A percentile compares a stretch with the other conserved stretches of the same genome.
phyloP scores from a whole-genome alignment of 2,888 invertebrate genomes.

The Physocephala rufipes region DNA sequence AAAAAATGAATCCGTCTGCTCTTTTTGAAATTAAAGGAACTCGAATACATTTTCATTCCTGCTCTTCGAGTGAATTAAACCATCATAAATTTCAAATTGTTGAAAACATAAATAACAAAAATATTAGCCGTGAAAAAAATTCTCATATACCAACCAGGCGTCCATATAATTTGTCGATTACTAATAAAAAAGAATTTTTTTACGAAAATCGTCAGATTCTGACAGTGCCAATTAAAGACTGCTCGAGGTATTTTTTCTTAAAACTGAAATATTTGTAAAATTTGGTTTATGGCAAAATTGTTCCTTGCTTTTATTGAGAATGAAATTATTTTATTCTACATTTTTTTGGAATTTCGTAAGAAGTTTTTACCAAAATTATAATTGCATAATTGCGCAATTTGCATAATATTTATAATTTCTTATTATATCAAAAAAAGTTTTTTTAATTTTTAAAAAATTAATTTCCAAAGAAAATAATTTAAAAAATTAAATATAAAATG shows the following conservation, averaged over 20 bases:
- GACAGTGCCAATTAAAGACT: constrained; percentile 53
- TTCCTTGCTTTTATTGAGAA: no score
- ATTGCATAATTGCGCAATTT: no score
- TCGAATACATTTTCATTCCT: not conserved
- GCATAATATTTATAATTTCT: no score
- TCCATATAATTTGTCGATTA: constrained; percentile 37
- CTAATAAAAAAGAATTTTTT: constrained; percentile 28
- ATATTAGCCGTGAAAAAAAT: constrained; percentile 63
- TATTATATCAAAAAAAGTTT: no score
- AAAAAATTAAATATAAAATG: no score
- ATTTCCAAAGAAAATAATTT: no score
- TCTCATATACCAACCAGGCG: constrained; percentile 60
- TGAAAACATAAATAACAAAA: constrained; percentile 43
- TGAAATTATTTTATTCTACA: no score
- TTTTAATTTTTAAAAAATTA: no score
- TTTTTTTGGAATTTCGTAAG: no score
- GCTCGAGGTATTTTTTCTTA: constrained; percentile 52
- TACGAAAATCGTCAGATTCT: constrained; percentile 49
- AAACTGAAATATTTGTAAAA: not conserved
- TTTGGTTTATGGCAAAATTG: not conserved
- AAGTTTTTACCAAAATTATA: no score
- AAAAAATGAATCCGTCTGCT: not conserved
- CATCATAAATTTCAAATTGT: constrained; percentile 54
- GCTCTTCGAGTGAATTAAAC: constrained; percentile 41
- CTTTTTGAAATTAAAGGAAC: constrained; percentile 21